Base-by-base conservation (phyloP, 1,140 invertebrate species). In the Hycleus cichorii region DNA sequence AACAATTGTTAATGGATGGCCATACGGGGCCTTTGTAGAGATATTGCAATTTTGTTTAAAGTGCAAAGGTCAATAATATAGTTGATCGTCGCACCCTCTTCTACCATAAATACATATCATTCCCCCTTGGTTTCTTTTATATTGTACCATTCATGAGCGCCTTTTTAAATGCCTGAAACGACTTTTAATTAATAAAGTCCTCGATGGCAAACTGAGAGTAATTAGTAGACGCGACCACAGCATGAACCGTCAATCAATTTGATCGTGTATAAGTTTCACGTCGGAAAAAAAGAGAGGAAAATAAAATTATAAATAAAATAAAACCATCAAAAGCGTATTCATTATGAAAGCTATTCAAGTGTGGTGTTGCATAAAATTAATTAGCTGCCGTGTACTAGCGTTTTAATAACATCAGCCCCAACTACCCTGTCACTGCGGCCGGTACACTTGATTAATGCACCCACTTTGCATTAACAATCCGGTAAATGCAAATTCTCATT, bases 391-490 rank as follows among this genome's bases (percentile, higher is more conserved):
- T 69, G 66, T 69, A 67, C 64, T 63, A 66, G 64, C 69, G 67
- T 68, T 71, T 69, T 71, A 70, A 71, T 71, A 71, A 69, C 68
- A 63, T 69, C 63, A 65, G 62, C 67, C 32, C 32, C 68, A 60
- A 65, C 69, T 63, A 63, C 67, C 64, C 67, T 66, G 67, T 68
- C 68, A 64, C 64, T 70, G 67, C 64, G 67, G 67, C 62, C 64
- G 65, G 64, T 62, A 62, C 65, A 64, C 65, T 63, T 71, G 69
- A 71, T 71, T 71, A 71, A 71, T 71, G 69, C 68, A 68, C 64
- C 68, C 67, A 69, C 68, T 71, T 70, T 69, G 65, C 69, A 70
- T 71, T 71, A 70, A 71, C 68, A 67, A 65, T 70, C 68, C 67
- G 64, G 69, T 67, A 67, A 67, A 67, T 67, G 65, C 65, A 67